Base-by-base conservation (phyloP, 1,140 invertebrate genomes). In the Akabosia matsudoensis region DNA sequence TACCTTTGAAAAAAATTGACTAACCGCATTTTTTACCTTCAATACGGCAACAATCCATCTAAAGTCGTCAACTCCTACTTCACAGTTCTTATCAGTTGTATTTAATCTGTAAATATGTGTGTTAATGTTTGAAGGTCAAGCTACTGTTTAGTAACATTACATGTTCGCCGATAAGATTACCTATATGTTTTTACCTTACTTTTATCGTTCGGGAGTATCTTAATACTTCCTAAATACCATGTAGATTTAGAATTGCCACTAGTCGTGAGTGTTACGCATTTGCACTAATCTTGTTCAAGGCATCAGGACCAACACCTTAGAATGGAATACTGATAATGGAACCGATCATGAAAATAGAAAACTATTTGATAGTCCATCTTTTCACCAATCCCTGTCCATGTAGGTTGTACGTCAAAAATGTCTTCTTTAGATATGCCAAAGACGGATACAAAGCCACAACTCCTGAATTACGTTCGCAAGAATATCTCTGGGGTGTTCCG, bases 181-280 rank as follows among this genome's bases (percentile, higher is more conserved):
- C 61, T 67, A 67, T 30, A 30, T n/a, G n/a, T n/a, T n/a, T n/a
- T n/a, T n/a, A n/a, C n/a, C n/a, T n/a, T n/a, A n/a, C n/a, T n/a
- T n/a, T n/a, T n/a, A n/a, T n/a, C n/a, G 28, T 67, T 67, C 24
- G 31, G 31, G 26, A 30, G 22, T 7, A 24, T 16, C 30, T 67
- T 67, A 67, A 30, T 67, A n/a, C n/a, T 67, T 30, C 61, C 61
- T 67, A 67, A 67, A 67, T 67, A 67, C 26, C 54, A n/a, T 45
- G n/a, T 30, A 30, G 61, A 30, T 67, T 31, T 30, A 56, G 54
- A 56, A 16, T 56, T 56, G 22, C 54, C 54, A 56, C 22, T 22
- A 30, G 31, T 22, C 61, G n/a, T 30, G 3, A 2, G 26, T 13
- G 28, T 22, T 7, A 31, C n/a, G 61, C 28, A 67, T 67, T 30